A percentile compares a stretch with the other conserved stretches of the same genome.
phyloP scores from a whole-genome alignment of 2,797 vertebrate species.

The Microctenopoma steveboyesi region DNA sequence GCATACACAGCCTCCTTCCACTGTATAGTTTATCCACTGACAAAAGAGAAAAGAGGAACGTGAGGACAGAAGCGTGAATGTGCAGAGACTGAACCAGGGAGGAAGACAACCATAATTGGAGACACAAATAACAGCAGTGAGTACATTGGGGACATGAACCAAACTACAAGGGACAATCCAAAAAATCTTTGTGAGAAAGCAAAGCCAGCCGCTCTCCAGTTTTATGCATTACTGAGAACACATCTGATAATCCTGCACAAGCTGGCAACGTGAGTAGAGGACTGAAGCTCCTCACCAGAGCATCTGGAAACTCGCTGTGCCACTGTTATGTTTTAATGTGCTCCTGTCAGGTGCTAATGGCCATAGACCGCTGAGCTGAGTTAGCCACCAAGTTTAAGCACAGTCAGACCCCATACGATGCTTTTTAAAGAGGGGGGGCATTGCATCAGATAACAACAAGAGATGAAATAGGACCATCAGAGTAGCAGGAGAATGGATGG shows the following conservation, averaged over 20 bases:
- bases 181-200: conserved; percentile 36
- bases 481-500: not conserved
- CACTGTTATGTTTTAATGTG: not conserved
- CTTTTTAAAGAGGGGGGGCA: not conserved
- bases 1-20: conserved; percentile 36
- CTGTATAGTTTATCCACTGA: conserved; percentile 32
- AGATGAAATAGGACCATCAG: not conserved
- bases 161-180: conserved; percentile 37
- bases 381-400: no score
- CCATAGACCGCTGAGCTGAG: no score
- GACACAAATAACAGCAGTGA: conserved; percentile 38
- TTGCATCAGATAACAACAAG: not conserved
- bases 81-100: conserved; percentile 20
- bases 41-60: conserved; percentile 33
- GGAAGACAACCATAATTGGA: conserved; percentile 53
- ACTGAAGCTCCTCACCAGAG: not conserved
- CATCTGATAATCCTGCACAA: conserved; percentile 5
- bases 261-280: not conserved
- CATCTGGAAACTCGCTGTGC: not conserved
- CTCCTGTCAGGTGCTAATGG: not conserved
- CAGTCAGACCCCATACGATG: not conserved
- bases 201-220: conserved; percentile 7
- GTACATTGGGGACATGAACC: conserved; percentile 36
- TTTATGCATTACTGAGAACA: not conserved
- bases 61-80: conserved; percentile 23